phyloP scores from a whole-genome alignment of 2,888 invertebrate genomes.

The Tenodera sinensis region DNA sequence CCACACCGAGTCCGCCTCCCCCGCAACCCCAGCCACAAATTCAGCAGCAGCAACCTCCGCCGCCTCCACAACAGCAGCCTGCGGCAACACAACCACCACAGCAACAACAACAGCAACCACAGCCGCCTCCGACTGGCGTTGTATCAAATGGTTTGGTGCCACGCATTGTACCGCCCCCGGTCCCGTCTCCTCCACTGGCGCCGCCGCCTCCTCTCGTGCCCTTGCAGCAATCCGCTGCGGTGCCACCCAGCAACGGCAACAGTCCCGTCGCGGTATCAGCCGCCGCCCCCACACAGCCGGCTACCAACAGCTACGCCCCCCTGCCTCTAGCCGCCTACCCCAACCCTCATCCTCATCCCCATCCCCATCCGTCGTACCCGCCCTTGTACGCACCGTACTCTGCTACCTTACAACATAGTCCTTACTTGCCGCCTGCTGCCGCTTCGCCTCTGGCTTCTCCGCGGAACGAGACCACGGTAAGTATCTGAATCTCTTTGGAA shows the following conservation, averaged over 20 bases:
- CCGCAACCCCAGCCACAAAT: constrained; percentile 13
- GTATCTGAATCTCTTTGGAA: constrained; percentile 29
- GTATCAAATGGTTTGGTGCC: constrained; percentile 41
- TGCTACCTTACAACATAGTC: constrained; percentile 63
- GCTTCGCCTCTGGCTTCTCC: constrained; percentile 55
- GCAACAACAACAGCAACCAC: background rate
- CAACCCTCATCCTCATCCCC: constrained; percentile 35
- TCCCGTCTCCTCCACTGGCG: constrained; percentile 46
- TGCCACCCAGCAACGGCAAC: constrained; percentile 15
- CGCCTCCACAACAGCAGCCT: background rate
- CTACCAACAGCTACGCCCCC: constrained; percentile 35
- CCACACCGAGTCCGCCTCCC: constrained; percentile 17
- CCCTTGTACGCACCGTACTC: constrained; percentile 78
- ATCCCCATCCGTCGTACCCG: constrained; percentile 54
- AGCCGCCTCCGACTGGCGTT: constrained; percentile 1
- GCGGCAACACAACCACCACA: constrained; percentile 44
- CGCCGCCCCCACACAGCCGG: constrained; percentile 32
- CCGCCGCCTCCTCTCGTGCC: constrained; percentile 49
- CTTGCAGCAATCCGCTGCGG: constrained; percentile 35
- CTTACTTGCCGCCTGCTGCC: constrained; percentile 60
- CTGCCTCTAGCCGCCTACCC: constrained; percentile 34
- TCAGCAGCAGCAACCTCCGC: constrained; percentile 13
- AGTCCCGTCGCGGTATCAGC: constrained; percentile 34
- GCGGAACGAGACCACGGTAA: constrained; percentile 57
- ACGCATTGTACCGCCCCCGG: constrained; percentile 53